Conservation (phyloP, 2,888 invertebrate genomes). For the Encarsia formosa region DNA sequence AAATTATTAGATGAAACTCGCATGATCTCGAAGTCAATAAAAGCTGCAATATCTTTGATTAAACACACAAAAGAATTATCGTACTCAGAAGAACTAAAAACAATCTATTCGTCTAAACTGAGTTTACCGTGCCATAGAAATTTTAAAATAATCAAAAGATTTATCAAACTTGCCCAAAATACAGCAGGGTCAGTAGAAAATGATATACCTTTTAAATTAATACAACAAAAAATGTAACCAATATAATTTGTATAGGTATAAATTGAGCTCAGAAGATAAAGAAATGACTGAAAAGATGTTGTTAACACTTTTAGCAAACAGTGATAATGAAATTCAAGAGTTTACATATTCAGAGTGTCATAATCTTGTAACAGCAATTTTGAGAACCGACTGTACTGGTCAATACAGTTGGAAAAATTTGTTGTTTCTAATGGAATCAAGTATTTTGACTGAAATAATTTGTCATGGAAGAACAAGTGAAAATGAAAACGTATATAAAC, state of each 20-base stretch:
- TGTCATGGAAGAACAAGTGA: constrained; percentile 59
- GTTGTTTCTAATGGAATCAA: constrained; percentile 58
- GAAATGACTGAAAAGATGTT: constrained; percentile 45
- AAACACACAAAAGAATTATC: constrained; percentile 35
- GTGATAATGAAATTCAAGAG: constrained; percentile 54
- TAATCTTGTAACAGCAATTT: constrained; percentile 54
- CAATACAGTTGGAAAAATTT: constrained; percentile 54
- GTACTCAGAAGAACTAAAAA: constrained; percentile 47
- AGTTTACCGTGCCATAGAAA: constrained; percentile 61
- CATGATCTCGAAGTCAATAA: constrained; percentile 51
- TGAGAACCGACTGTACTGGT: constrained; percentile 53
- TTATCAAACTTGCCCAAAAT: constrained; percentile 51
- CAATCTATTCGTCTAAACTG: constrained; percentile 56
- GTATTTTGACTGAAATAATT: constrained; percentile 62
- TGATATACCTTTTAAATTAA: constrained; percentile 5
- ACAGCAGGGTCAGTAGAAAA: constrained; percentile 33
- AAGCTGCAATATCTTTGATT: constrained; percentile 44
- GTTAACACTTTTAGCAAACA: constrained; percentile 58
- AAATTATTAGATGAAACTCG: constrained; percentile 51
- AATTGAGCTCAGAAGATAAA: constrained; percentile 35
- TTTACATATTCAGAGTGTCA: constrained; percentile 58
- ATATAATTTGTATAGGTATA: constrained; percentile 28
- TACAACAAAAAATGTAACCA: constrained; percentile 6
- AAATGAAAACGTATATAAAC: constrained; percentile 33
- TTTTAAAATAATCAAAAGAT: constrained; percentile 54